Percentiles rank a stretch among this genome's conserved stretches.
These are phyloP conservation scores for Plusia festucae DNA, from an alignment of 2,888 invertebrate genomes.

Conservation along the genomic window DNA sequence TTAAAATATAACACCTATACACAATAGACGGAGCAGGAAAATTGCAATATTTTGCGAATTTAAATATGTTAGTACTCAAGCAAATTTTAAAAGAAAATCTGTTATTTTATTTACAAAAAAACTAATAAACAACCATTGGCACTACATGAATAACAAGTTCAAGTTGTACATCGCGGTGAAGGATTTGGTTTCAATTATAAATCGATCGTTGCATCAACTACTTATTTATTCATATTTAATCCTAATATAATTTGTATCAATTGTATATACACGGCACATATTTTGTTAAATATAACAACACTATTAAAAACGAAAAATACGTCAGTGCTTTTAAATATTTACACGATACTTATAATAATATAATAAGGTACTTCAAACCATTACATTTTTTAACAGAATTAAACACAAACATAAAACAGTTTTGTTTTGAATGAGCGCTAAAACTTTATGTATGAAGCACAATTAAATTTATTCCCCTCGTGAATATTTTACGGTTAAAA, in stretches of 20 bases:
- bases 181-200: constrained; percentile 79
- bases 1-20: constrained; percentile 16
- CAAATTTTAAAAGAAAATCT: constrained; percentile 28
- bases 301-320: constrained; percentile 73
- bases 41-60: constrained; percentile 20
- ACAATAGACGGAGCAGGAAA: constrained; percentile 20
- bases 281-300: constrained; percentile 76
- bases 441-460: constrained; percentile 30
- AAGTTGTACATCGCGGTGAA: constrained; percentile 86
- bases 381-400: constrained; percentile 54
- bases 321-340: constrained; percentile 82
- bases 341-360: constrained; percentile 78
- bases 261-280: constrained; percentile 87
- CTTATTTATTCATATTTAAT: constrained; percentile 55
- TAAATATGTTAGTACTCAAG: constrained; percentile 51
- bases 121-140: constrained; percentile 78
- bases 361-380: constrained; percentile 80
- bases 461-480: constrained; percentile 34
- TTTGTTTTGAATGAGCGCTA: constrained; percentile 56
- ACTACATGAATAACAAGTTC: constrained; percentile 71
- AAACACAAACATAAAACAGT: constrained; percentile 50
- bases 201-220: constrained; percentile 66
- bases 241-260: constrained; percentile 77
- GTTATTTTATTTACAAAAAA: constrained; percentile 63
- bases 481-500: constrained; percentile 31